Base-by-base conservation (phyloP, 2,888 invertebrate genomes). In the Hipparchia sbordonii region DNA sequence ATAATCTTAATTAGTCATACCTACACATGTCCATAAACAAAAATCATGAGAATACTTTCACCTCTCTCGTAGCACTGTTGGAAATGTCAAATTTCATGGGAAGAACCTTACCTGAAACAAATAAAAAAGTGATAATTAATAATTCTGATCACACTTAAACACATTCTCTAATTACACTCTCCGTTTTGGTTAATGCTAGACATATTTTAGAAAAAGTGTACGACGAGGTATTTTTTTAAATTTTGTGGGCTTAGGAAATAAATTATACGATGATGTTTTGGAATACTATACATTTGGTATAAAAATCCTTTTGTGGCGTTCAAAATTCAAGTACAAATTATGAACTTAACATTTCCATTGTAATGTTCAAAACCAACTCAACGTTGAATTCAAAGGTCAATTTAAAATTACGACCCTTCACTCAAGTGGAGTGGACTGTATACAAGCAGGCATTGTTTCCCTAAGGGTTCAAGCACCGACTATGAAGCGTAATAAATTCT, bases 401-500 rank as follows among this genome's bases (percentile, higher is more conserved):
- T 59, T 60, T 23, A 12, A 59, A 68, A 68, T 67, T 57, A 59
- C 10, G 68, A 57, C 62, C 56, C 72, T 57, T 62, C n/a, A 6
- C n/a, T 54, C 6, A 67, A 39, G 60, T 60, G 45, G 48, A 56
- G 62, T 56, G 67, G 9, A 23, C 48, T 56, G 54, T 56, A 57
- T 63, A 61, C 60, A 72, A 66, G 61, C 69, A 72, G 61, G 66
- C 10, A 74, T 74, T 74, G 66, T 72, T 73, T 67, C 51, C 45
- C 67, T 63, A 65, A 59, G 73, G 65, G 81, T 81, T 81, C 79
- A 79, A 80, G 77, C 70, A 81, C 79, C 79, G 76, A 51, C 45
- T 77, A 73, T 65, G 72, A 72, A 72, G 66, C 72, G 75, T 73
- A 75, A 76, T 74, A 74, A 77, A 76, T 77, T 74, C 73, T 72